phyloP scores from a whole-genome alignment of 1,140 invertebrate species.

The Drosophila sproati region DNA sequence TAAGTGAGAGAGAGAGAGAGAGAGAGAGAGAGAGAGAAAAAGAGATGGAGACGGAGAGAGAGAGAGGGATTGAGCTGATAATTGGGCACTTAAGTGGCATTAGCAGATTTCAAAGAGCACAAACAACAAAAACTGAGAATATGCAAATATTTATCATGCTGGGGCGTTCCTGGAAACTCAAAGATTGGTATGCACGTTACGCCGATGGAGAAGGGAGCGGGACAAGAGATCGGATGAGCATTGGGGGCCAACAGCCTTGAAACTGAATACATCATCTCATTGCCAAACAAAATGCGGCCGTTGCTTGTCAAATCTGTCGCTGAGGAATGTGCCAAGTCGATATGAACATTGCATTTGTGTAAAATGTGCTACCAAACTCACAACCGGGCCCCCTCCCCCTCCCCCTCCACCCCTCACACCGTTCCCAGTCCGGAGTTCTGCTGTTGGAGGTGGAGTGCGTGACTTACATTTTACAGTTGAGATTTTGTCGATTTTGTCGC shows the following conservation, averaged over 20 bases:
- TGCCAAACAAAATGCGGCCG: conserved; percentile 76
- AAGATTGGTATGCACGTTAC: conserved; percentile 18
- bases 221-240: not conserved
- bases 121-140: conserved; percentile 45
- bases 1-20: not conserved
- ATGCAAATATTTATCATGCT: conserved; percentile 68
- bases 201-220: conserved; percentile 9
- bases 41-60: conserved; percentile 31
- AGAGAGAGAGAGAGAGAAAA: conserved; percentile 24
- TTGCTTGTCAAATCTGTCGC: conserved; percentile 77
- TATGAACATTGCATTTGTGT: conserved; percentile 40
- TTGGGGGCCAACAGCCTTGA: conserved; percentile 66
- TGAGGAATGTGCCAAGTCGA: conserved; percentile 63
- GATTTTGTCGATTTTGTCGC: conserved; percentile 51
- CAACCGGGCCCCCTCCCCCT: not conserved
- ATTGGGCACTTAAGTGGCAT: conserved; percentile 81
- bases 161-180: conserved; percentile 70
- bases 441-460: conserved; percentile 53
- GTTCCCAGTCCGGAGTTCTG: not conserved
- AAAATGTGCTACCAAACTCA: conserved; percentile 10
- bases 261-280: conserved; percentile 73
- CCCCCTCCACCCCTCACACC: not conserved
- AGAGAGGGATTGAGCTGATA: conserved; percentile 53
- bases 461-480: conserved; percentile 64
- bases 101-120: conserved; percentile 47